Conservation (phyloP, 1,140 invertebrate genomes). For the Leptonema lineaticorne region DNA sequence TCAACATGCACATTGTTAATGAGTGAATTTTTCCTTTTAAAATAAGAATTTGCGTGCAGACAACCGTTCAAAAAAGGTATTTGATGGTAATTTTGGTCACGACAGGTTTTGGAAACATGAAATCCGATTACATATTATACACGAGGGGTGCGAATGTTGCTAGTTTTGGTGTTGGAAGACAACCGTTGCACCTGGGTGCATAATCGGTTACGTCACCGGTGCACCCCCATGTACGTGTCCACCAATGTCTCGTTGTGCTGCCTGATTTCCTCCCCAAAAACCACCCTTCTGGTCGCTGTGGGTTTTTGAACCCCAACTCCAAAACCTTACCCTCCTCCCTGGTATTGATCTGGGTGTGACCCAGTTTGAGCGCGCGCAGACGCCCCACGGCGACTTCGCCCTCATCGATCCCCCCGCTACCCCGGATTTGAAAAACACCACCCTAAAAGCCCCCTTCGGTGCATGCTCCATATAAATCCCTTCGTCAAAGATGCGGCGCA, state of each 20-base stretch:
- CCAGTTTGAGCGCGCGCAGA: constrained; percentile 38
- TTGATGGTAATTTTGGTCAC: no score
- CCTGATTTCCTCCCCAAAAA: not conserved
- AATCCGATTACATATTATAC: no score
- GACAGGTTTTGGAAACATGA: no score
- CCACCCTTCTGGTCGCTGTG: not conserved
- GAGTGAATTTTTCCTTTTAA: no score
- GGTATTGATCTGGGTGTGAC: constrained; percentile 41
- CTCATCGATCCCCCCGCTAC: constrained; percentile 14
- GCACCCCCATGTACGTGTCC: not conserved
- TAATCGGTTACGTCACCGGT: constrained; percentile 10
- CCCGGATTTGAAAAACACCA: constrained; percentile 13
- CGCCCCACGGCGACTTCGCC: constrained; percentile 25
- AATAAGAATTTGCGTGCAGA: no score
- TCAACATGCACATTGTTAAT: no score
- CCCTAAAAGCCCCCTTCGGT: not conserved
- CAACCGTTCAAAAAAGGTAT: no score
- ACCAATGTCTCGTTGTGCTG: not conserved
- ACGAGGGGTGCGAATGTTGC: not conserved
- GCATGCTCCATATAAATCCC: not conserved
- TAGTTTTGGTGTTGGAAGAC: not conserved
- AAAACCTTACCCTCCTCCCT: not conserved
- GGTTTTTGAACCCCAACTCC: not conserved
- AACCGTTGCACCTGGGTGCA: not conserved
- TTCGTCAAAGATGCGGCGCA: not conserved